A percentile compares a stretch with the other conserved stretches of the same genome.
Conservation (phyloP, 2,113 vertebrate species). For the Phasianus colchicus region DNA sequence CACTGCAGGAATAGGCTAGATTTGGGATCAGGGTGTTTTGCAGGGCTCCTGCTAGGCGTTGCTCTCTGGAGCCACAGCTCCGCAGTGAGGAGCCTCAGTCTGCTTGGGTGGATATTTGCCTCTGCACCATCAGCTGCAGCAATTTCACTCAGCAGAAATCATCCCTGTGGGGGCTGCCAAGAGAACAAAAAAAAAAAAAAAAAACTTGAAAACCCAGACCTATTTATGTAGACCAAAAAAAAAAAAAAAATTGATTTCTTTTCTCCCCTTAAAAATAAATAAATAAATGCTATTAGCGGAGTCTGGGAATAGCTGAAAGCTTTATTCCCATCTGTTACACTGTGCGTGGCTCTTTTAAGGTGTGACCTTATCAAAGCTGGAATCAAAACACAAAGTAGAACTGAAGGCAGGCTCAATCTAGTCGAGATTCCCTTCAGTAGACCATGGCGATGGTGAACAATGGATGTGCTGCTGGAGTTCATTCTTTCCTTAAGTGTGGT, state of each 20-base stretch:
- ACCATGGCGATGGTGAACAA: slow-evolving; percentile 67
- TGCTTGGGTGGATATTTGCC: slow-evolving; percentile 38
- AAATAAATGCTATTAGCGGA: slow-evolving; percentile 41
- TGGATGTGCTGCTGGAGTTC: slow-evolving; percentile 56
- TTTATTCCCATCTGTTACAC: slow-evolving; percentile 74
- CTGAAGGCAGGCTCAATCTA: slow-evolving; percentile 76
- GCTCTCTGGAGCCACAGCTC: background rate
- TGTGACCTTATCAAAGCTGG: slow-evolving; percentile 79
- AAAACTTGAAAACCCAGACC: background rate
- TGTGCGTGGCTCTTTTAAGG: slow-evolving; percentile 76
- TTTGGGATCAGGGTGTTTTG: background rate
- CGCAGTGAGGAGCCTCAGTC: background rate
- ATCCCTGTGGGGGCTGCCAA: slow-evolving; percentile 52
- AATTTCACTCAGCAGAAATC: slow-evolving; percentile 53
- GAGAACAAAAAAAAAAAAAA: background rate
- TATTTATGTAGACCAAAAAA: slow-evolving; percentile 35
- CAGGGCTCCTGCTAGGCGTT: background rate
- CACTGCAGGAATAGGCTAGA: background rate
- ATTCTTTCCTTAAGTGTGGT: background rate
- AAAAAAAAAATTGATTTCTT: slow-evolving; percentile 22
- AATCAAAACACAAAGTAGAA: slow-evolving; percentile 78
- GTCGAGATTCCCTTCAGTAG: slow-evolving; percentile 73
- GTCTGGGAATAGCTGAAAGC: slow-evolving; percentile 73
- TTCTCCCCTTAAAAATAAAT: slow-evolving; percentile 38
- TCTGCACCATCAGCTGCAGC: slow-evolving; percentile 9